phyloP scores from a whole-genome alignment of 2,113 vertebrate genomes.

The Polypterus senegalus region DNA sequence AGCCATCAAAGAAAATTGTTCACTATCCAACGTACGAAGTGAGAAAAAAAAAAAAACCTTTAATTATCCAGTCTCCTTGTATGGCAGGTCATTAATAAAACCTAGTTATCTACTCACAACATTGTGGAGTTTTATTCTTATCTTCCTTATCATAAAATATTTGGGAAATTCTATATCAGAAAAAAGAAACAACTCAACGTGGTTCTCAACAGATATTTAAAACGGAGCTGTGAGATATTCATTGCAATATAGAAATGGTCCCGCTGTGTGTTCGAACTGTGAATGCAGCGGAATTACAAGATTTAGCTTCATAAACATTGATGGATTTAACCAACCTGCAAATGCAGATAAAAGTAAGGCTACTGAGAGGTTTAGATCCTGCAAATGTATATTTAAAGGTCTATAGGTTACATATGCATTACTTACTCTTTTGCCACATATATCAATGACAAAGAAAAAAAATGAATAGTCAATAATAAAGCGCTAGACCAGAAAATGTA shows the following conservation, averaged over 20 bases:
- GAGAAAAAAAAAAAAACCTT: constrained; percentile 56
- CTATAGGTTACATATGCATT: constrained; percentile 65
- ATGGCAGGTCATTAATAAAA: constrained; percentile 99
- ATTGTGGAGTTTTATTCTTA: constrained; percentile 64
- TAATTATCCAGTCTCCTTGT: constrained; percentile 82
- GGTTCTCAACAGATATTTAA: constrained; percentile 64
- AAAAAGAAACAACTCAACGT: constrained; percentile 70
- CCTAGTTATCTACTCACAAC: constrained; percentile 76
- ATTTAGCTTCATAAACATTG: constrained; percentile 58
- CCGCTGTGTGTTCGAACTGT: constrained; percentile 32
- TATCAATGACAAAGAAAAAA: constrained; percentile 70
- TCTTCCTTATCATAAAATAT: constrained; percentile 87
- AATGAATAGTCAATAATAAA: constrained; percentile 47
- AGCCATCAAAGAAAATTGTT: constrained; percentile 94
- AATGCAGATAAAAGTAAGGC: constrained; percentile 86
- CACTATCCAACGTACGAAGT: constrained; percentile 60
- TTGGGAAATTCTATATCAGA: constrained; percentile 61
- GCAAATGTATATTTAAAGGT: constrained; percentile 68
- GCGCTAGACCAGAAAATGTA: constrained; percentile 23
- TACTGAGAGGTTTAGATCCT: constrained; percentile 47
- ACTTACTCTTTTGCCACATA: constrained; percentile 59
- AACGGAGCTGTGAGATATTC: constrained; percentile 38
- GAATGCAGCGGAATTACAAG: constrained; percentile 54
- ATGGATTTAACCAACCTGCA: constrained; percentile 86
- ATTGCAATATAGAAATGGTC: constrained; percentile 37